Evolutionary conservation across 2,888 invertebrate species (phyloP), one percentile per base, ranked within the genome.

Genomic region (Acleris holmiana): DNA sequence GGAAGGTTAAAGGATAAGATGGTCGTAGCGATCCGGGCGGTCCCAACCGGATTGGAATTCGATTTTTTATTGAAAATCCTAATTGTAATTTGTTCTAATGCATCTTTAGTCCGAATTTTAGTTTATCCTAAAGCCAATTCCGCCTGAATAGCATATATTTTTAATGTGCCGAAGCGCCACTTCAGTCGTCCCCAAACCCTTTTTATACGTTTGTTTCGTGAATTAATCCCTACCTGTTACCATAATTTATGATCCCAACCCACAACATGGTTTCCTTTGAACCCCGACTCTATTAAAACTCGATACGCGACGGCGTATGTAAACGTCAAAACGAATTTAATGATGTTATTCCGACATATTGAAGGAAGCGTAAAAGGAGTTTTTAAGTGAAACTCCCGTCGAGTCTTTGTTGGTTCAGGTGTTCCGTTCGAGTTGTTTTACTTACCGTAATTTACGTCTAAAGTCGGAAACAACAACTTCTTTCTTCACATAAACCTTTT

Each of bases 281-380:
- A 23, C n/a, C 50, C 13, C 6, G 7, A 23, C 6, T 49, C 23
- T 49, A 13, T 35, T 23, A 15, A 21, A 23, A 47, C 56, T 47
- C 18, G 40, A 41, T 44, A 25, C 29, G 18, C 56, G 7, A 13
- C 44, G 18, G 23, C 46, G 56, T 57, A 29, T 41, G 44, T 55
- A 41, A 55, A 17, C 47, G 47, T 23, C 17, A 47, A 47, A 57
- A 47, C 47, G 56, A 29, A 57, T 57, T 57, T 57, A 57, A 57
- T 57, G 47, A 57, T 47, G 56, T 47, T 57, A 57, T 57, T 47
- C 29, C 47, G 47, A 47, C 47, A 47, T 57, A 57, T 57, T 47
- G 56, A 47, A 57, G 47, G 56, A 18, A 57, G 56, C 18, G 44
- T 44, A 46, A 46, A 56, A 47, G 56, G 56, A 56, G 46, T 47